These are phyloP conservation scores for Phaetusa simplex DNA, from an alignment of 2,113 vertebrate species.

Conservation along the genomic window DNA sequence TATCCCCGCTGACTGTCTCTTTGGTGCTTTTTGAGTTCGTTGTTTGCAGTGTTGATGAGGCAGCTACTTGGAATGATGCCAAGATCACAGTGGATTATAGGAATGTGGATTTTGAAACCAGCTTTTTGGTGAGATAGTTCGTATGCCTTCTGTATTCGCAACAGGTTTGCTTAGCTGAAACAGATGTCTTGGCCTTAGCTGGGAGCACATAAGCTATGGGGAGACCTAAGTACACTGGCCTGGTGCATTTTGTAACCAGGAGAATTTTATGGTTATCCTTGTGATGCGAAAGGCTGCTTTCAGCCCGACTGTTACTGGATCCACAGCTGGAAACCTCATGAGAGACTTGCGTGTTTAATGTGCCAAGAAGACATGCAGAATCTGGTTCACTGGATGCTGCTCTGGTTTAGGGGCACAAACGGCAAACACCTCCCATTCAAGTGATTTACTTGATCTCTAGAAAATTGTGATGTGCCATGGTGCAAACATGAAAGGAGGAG, in stretches of 20 bases:
- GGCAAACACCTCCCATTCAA: not conserved
- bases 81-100: not conserved
- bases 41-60: not conserved
- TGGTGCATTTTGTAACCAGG: not conserved
- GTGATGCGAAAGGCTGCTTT: not conserved
- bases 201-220: not conserved
- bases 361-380: not conserved
- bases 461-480: not conserved
- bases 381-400: rapidly evolving
- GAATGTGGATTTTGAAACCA: not conserved
- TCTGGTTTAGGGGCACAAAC: not conserved
- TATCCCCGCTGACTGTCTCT: not conserved
- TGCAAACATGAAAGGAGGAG: not conserved
- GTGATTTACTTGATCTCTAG: not conserved
- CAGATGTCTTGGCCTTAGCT: not conserved
- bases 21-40: not conserved
- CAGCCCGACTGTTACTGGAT: not conserved
- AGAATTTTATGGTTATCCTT: not conserved
- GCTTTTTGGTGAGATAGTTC: not conserved
- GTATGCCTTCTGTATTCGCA: not conserved
- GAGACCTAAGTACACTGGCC: not conserved
- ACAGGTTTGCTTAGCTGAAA: conserved; percentile 10
- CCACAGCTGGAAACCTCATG: not conserved
- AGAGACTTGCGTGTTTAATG: rapidly evolving
- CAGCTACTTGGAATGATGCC: not conserved